Base-by-base conservation (phyloP, 2,797 vertebrate genomes). In the Neomorphus geoffroyi region DNA sequence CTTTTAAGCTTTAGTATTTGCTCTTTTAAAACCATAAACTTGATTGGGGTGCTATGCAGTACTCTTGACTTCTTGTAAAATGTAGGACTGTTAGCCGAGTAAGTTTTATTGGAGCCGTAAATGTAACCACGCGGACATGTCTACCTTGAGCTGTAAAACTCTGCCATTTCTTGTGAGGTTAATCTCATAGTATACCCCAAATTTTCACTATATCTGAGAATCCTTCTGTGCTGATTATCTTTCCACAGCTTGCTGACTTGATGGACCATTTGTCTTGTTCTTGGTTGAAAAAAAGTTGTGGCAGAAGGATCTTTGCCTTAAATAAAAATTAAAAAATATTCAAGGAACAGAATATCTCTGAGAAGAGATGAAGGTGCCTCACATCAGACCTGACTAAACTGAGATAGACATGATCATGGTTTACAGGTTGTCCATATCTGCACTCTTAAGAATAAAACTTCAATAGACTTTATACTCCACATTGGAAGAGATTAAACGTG, bases 391-490 rank as follows among this genome's bases (percentile, higher is more conserved):
- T 66, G 10, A 24, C 37, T 80, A 56, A 62, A 66, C 39, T 33
- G 65, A 62, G 48, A 30, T 5, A 43, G 48, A 7, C 4, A 3
- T 18, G 13, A 6, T 46, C 27, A 8, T 23, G 27, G 27, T 13
- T n/a, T 5, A 19, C 7, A 19, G 23, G 4, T 54, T 60, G 23
- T 16, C 79, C 22, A 56, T 54, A 8, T 12, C 17, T 53, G 33
- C 33, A 24, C 22, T 71, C 19, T 23, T 11, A 35, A n/a, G 23
- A 43, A 35, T 6, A 17, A 51, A 65, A 37, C 17, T 27, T 5
- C 48, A 45, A 11, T 1, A 18, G 18, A 5, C 11, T 56, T 71
- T 12, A 9, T 32, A 37, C 3, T 6, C 7, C 1, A 0, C 6
- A 4, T n/a, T n/a, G 62, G 11, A 37, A 58, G 16, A 12, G 2